Conservation (phyloP, 2,797 vertebrate genomes). For the Taenioides sp. region DNA sequence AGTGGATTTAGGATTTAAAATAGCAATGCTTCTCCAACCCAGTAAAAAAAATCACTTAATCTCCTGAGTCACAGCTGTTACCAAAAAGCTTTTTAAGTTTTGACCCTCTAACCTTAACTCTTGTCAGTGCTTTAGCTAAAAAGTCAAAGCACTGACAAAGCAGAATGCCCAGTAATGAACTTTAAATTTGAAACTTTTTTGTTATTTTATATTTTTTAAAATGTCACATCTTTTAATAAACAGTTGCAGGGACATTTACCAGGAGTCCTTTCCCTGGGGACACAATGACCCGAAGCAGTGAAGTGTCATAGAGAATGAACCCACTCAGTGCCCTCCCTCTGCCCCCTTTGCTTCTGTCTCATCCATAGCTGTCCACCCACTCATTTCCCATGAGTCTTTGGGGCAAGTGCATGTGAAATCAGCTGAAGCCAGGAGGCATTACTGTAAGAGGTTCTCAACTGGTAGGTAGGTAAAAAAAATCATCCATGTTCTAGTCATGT, state of each 20-base stretch:
- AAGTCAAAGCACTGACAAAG: not conserved
- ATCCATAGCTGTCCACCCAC: slow-evolving; percentile 71
- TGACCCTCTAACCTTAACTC: not conserved
- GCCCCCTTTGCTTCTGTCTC: slow-evolving; percentile 34
- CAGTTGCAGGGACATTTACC: slow-evolving; percentile 5
- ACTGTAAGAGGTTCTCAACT: not conserved
- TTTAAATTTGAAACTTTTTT: not conserved
- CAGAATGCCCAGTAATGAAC: not conserved
- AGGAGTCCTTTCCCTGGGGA: slow-evolving; percentile 11
- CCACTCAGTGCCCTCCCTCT: slow-evolving; percentile 16
- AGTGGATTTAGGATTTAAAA: not conserved
- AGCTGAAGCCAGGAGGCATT: slow-evolving; percentile 34
- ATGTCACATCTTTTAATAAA: slow-evolving; percentile 2
- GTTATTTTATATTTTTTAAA: not conserved
- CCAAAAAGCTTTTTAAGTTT: not conserved
- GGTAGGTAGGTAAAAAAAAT: not conserved
- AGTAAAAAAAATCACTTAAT: not conserved
- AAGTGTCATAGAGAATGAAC: slow-evolving; percentile 40
- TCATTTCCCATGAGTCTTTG: slow-evolving; percentile 64
- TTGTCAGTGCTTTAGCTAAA: not conserved
- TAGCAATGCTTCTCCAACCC: not conserved
- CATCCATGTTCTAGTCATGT: not conserved
- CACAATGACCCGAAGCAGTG: slow-evolving; percentile 20
- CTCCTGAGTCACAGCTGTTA: slow-evolving; percentile 3
- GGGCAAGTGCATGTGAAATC: slow-evolving; percentile 51